These are phyloP conservation scores for Delphinus delphis DNA, from an alignment of 2,113 vertebrate species.

Conservation along the genomic window DNA sequence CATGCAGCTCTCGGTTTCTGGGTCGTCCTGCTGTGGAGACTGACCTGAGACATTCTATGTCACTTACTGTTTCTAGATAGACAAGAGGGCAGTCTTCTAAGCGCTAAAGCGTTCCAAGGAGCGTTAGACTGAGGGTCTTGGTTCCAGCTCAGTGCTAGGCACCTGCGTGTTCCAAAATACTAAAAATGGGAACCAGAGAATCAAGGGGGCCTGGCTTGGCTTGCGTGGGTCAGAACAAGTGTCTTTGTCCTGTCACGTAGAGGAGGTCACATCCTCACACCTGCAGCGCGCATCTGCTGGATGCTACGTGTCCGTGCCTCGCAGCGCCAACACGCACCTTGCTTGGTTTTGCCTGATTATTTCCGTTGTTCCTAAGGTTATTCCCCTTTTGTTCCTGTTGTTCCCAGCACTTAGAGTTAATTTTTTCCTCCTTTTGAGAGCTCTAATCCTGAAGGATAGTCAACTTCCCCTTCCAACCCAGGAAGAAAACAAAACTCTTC, in stretches of 20 bases:
- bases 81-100: not conserved
- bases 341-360: not conserved
- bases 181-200: not conserved
- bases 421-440: not conserved
- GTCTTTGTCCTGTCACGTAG: not conserved
- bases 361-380: not conserved
- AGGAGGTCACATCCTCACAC: not conserved
- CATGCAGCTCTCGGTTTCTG: not conserved
- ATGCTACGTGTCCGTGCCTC: rapidly evolving
- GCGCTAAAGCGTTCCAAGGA: not conserved
- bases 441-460: not conserved
- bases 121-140: not conserved
- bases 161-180: not conserved
- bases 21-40: not conserved
- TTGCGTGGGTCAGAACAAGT: not conserved
- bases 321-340: not conserved
- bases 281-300: not conserved
- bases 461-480: not conserved
- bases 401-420: not conserved
- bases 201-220: not conserved
- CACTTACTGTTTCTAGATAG: not conserved
- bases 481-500: not conserved
- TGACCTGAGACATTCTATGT: not conserved
- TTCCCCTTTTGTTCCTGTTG: not conserved
- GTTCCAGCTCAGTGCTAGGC: not conserved